phyloP scores from a whole-genome alignment of 2,888 invertebrate species.

The Scaeva pyrastri region DNA sequence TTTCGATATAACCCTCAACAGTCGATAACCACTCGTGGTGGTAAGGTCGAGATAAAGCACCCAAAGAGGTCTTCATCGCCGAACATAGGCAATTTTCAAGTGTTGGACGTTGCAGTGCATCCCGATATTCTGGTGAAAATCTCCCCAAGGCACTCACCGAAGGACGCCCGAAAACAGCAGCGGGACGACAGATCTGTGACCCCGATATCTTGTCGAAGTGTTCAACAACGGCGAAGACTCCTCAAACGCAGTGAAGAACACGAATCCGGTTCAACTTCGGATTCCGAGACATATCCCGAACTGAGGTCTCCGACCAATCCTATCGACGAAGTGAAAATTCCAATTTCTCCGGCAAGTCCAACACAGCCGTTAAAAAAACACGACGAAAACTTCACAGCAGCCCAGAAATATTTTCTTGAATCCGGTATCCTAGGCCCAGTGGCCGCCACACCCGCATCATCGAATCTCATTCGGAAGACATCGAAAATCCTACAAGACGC shows the following conservation, averaged over 20 bases:
- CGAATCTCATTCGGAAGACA: conserved; percentile 78
- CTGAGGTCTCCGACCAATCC: conserved; percentile 34
- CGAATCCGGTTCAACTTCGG: conserved; percentile 78
- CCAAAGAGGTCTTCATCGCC: conserved; percentile 80
- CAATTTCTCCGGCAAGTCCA: conserved; percentile 47
- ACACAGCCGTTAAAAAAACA: conserved; percentile 53
- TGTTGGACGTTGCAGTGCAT: conserved; percentile 80
- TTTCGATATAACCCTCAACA: conserved; percentile 58
- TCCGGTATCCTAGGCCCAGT: conserved; percentile 80
- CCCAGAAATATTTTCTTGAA: conserved; percentile 80
- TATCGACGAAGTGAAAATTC: conserved; percentile 22
- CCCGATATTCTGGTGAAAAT: conserved; percentile 80
- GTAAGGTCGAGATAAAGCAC: conserved; percentile 79
- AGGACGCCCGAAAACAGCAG: conserved; percentile 35
- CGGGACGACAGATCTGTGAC: conserved; percentile 42
- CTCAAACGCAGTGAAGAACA: conserved; percentile 78
- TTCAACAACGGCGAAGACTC: conserved; percentile 77
- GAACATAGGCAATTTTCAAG: conserved; percentile 79
- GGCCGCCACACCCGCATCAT: conserved; percentile 60
- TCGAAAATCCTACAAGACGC: conserved; percentile 80
- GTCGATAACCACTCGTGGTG: conserved; percentile 78
- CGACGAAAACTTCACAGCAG: conserved; percentile 77
- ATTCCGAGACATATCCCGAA: conserved; percentile 76
- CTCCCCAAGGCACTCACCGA: conserved; percentile 78
- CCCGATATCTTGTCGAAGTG: conserved; percentile 65